These are phyloP conservation scores for Araneus ventricosus DNA, from an alignment of 1,140 invertebrate genomes.

Conservation along the genomic window DNA sequence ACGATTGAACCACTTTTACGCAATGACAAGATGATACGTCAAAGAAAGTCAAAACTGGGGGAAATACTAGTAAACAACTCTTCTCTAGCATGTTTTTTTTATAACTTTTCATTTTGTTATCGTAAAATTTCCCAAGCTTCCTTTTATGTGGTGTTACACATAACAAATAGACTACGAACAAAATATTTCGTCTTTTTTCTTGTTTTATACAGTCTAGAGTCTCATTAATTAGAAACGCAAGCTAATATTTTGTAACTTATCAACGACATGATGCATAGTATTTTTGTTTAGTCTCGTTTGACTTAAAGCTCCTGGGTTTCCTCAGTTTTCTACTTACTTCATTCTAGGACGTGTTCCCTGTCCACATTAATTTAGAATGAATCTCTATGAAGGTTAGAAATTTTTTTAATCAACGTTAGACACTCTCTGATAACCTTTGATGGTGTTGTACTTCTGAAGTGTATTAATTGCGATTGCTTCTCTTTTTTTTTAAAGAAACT, in stretches of 20 bases:
- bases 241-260: constrained; percentile 40
- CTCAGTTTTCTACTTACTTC: background rate
- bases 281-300: constrained; percentile 57
- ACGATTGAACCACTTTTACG: constrained; percentile 21
- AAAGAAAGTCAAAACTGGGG: constrained; percentile 17
- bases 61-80: background rate
- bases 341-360: background rate
- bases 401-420: background rate
- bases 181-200: constrained; percentile 26
- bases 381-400: background rate
- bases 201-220: background rate
- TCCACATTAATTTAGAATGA: background rate
- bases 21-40: constrained; percentile 1
- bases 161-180: constrained; percentile 2
- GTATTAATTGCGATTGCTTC: background rate
- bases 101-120: background rate
- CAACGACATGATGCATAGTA: background rate
- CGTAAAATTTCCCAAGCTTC: background rate
- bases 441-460: background rate
- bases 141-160: constrained; percentile 12
- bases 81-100: background rate
- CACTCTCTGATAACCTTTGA: background rate
- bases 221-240: constrained; percentile 21
- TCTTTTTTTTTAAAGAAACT: background rate
- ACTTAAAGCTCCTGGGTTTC: background rate